Evolutionary conservation across 2,888 invertebrate genomes (phyloP).

Genomic region (Villa cingulata): DNA sequence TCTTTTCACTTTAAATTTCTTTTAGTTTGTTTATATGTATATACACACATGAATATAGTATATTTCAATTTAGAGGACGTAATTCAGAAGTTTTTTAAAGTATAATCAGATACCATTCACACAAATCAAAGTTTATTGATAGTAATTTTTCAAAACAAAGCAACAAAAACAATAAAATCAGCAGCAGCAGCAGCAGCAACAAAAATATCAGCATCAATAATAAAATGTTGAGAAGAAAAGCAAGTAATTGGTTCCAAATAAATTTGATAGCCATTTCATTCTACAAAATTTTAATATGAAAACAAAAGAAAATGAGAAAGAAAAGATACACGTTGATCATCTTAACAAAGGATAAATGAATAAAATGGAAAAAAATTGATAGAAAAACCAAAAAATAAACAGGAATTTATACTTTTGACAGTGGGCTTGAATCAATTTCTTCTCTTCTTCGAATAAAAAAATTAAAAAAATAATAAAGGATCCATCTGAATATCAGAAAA

Average conservation of each 20-base stretch:
- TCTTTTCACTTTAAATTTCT: too few species aligned
- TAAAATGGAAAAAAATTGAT: background rate
- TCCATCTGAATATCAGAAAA: too few species aligned
- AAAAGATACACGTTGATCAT: background rate
- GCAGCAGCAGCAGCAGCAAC: background rate
- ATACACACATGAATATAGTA: background rate
- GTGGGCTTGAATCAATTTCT: background rate
- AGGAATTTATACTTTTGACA: background rate
- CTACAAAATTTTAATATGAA: background rate
- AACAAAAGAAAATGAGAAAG: background rate
- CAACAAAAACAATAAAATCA: background rate
- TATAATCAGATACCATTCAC: background rate
- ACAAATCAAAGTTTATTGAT: background rate
- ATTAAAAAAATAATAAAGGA: too few species aligned
- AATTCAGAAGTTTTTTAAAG: too few species aligned
- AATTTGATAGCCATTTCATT: background rate
- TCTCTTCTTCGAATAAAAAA: background rate
- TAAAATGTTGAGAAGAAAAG: background rate
- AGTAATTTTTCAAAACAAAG: background rate
- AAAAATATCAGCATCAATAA: background rate
- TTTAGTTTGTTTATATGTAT: background rate
- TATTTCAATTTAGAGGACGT: too few species aligned
- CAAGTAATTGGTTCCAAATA: background rate
- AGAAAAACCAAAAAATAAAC: too few species aligned
- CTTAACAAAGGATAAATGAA: background rate